Conservation (phyloP, 2,797 vertebrate genomes). For the Gymnoscopelus microlampas region DNA sequence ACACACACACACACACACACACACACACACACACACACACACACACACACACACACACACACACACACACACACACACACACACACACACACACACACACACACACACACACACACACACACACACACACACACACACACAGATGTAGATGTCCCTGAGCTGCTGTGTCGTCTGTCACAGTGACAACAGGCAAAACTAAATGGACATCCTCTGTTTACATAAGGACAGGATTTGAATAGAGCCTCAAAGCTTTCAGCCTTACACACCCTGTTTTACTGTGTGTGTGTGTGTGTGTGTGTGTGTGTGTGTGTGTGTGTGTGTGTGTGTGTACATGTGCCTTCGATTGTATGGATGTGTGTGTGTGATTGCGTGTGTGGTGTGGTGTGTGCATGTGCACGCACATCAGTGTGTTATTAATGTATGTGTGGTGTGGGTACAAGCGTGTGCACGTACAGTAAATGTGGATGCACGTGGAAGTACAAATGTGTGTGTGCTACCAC, state of each 20-base stretch:
- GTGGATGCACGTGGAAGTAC: too few relatives aligned
- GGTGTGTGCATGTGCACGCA: not conserved
- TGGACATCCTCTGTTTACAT: slow-evolving; percentile 56
- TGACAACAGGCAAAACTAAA: slow-evolving; percentile 26
- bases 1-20: too few relatives aligned
- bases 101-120: not conserved
- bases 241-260: slow-evolving; percentile 43
- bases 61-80: not conserved
- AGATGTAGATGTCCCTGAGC: too few relatives aligned
- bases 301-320: slow-evolving; percentile 8
- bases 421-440: too few relatives aligned
- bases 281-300: not conserved
- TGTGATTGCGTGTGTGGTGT: not conserved
- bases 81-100: not conserved
- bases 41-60: not conserved
- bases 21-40: too few relatives aligned
- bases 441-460: too few relatives aligned
- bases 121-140: too few relatives aligned
- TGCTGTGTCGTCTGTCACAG: too few relatives aligned
- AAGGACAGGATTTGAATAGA: slow-evolving; percentile 65
- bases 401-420: too few relatives aligned
- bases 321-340: not conserved
- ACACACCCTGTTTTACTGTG: slow-evolving; percentile 31
- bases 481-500: not conserved
- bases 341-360: too few relatives aligned